Evolutionary conservation across 2,888 invertebrate genomes (phyloP), one percentile per base, ranked within the genome.

Genomic region (Oxyscelio sp.): DNA sequence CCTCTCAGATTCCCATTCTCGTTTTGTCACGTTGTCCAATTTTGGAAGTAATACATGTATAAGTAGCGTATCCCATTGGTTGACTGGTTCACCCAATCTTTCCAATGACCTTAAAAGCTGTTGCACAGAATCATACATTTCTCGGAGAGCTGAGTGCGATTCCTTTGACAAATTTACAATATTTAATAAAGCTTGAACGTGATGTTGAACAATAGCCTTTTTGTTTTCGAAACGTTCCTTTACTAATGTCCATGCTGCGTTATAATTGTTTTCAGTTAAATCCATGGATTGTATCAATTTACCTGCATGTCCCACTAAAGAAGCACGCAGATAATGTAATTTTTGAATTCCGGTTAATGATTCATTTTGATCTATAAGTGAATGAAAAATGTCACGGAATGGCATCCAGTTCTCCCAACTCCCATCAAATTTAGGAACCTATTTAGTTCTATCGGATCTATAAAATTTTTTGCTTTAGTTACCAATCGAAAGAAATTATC

Each of bases 351-450:
- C 22, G 13, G 78, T 15, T 34, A 84, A 40, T 9, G 66, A 45
- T 17, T 45, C 31, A 61, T 87, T 81, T n/a, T 68, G 38, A 31
- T 87, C 59, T 43, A 87, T 78, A 9, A 86, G 9, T 15, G 78
- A 66, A 13, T 24, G 58, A 61, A n/a, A n/a, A n/a, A n/a, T n/a
- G n/a, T n/a, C n/a, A n/a, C n/a, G n/a, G n/a, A n/a, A n/a, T n/a
- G n/a, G 17, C 9, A 82, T 24, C 87, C 84, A 85, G 24, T 43
- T 40, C 9, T 83, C 80, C 43, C 63, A 84, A n/a, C n/a, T n/a
- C n/a, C n/a, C n/a, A n/a, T n/a, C n/a, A n/a, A n/a, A n/a, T n/a
- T n/a, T n/a, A n/a, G 15, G n/a, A n/a, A n/a, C n/a, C n/a, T n/a
- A n/a, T n/a, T n/a, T n/a, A n/a, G n/a, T n/a, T n/a, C n/a, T n/a